Conservation (phyloP, 1,140 invertebrate species). For the Pogonognathellus flavescens region DNA sequence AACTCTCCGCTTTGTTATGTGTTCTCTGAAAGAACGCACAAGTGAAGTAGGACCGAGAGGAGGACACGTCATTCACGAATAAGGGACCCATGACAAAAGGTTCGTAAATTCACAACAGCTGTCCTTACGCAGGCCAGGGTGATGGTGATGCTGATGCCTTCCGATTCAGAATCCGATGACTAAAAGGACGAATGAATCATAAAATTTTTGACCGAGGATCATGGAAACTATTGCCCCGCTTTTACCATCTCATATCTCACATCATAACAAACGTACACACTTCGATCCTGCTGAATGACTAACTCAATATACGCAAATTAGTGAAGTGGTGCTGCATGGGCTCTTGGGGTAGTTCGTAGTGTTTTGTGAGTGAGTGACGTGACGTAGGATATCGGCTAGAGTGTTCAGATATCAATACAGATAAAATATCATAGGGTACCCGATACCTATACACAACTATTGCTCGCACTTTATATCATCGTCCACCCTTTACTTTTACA, state of each 20-base stretch:
- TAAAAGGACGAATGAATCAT: conserved; percentile 57
- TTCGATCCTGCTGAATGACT: conserved; percentile 2
- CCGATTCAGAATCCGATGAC: conserved; percentile 49
- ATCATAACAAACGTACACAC: conserved; percentile 19
- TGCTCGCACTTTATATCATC: too few species aligned
- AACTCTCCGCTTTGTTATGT: neutral
- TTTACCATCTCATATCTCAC: conserved; percentile 26
- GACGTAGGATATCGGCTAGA: too few species aligned
- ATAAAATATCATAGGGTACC: too few species aligned
- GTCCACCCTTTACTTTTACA: too few species aligned
- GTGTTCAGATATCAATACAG: too few species aligned
- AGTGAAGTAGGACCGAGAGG: neutral
- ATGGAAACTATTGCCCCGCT: neutral
- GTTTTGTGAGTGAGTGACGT: neutral
- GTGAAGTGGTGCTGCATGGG: neutral
- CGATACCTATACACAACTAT: too few species aligned
- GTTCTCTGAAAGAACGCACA: neutral
- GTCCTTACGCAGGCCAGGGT: conserved; percentile 16
- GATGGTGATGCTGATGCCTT: conserved; percentile 28
- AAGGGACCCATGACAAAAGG: conserved; percentile 45
- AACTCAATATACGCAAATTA: conserved; percentile 24
- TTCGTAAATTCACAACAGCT: conserved; percentile 49
- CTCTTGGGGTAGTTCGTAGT: neutral
- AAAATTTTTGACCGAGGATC: conserved; percentile 50
- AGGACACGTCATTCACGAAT: conserved; percentile 48